These are phyloP conservation scores for Plebejus argus DNA, from an alignment of 2,888 invertebrate species.

Conservation along the genomic window DNA sequence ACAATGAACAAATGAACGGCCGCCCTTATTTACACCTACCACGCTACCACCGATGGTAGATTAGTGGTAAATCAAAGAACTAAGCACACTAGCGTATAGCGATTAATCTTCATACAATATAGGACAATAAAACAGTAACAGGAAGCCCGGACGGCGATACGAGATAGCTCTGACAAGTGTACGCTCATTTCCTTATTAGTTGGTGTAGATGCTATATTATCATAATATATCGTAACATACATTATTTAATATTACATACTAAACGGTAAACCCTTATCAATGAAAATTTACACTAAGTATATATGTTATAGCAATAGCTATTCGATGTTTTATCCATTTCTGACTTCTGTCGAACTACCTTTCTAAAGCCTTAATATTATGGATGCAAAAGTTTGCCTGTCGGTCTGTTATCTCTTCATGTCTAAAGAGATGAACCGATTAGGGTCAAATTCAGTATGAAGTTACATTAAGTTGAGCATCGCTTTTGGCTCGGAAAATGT, in stretches of 20 bases:
- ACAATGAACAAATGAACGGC: no score
- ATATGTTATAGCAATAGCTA: no score
- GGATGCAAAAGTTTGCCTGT: no score
- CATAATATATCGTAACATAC: conserved; percentile 35
- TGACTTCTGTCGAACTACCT: background rate
- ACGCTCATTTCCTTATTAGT: conserved; percentile 52
- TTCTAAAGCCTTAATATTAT: background rate
- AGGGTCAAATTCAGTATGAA: no score
- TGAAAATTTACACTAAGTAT: background rate
- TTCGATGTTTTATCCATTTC: background rate
- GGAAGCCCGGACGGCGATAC: conserved; percentile 49
- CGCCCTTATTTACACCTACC: no score
- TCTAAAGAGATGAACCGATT: no score
- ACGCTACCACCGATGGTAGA: background rate
- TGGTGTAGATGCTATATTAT: conserved; percentile 47
- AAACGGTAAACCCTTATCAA: background rate
- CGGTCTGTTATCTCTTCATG: no score
- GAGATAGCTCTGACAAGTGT: conserved; percentile 50
- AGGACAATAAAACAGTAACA: conserved; percentile 41
- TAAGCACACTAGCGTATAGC: background rate
- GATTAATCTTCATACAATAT: conserved; percentile 40
- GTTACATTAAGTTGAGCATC: no score
- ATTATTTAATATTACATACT: background rate
- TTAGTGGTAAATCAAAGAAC: background rate
- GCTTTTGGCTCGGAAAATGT: no score